phyloP scores from a whole-genome alignment of 2,113 vertebrate genomes.

The Cephalopholis sonnerati region DNA sequence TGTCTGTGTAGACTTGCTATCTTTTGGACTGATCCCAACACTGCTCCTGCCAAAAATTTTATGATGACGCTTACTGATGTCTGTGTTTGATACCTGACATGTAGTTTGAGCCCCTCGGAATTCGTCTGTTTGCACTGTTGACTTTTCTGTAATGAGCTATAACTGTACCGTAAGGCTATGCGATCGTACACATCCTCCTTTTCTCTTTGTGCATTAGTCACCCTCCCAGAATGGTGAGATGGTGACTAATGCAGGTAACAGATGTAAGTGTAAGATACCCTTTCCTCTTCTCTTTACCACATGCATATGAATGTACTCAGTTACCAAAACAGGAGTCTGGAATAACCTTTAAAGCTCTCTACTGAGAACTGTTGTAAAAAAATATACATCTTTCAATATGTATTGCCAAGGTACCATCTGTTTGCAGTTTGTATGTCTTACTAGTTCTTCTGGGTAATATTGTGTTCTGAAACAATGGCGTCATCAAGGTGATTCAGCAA shows the following conservation, averaged over 20 bases:
- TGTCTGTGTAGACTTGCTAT: not conserved
- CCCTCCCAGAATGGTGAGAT: not conserved
- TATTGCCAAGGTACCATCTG: not conserved
- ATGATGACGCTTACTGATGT: not conserved
- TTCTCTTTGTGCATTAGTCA: not conserved
- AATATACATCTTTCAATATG: not conserved
- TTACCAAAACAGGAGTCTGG: not conserved
- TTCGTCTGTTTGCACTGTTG: not conserved
- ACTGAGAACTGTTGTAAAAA: too few species aligned
- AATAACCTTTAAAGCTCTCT: not conserved
- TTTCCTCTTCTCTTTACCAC: not conserved
- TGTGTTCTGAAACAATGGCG: not conserved
- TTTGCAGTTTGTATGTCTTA: not conserved
- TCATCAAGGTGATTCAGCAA: not conserved
- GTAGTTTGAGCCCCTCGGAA: not conserved
- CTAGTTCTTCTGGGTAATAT: not conserved
- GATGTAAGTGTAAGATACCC: not conserved
- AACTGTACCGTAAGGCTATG: not conserved
- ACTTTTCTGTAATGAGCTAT: too few species aligned
- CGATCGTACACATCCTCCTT: not conserved
- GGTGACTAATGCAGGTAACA: not conserved
- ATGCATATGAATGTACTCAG: not conserved
- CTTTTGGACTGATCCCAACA: slow-evolving; percentile 36
- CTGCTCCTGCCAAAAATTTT: not conserved
- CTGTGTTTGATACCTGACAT: not conserved